Conservation (phyloP, 2,797 vertebrate species). For the Clamator glandarius region DNA sequence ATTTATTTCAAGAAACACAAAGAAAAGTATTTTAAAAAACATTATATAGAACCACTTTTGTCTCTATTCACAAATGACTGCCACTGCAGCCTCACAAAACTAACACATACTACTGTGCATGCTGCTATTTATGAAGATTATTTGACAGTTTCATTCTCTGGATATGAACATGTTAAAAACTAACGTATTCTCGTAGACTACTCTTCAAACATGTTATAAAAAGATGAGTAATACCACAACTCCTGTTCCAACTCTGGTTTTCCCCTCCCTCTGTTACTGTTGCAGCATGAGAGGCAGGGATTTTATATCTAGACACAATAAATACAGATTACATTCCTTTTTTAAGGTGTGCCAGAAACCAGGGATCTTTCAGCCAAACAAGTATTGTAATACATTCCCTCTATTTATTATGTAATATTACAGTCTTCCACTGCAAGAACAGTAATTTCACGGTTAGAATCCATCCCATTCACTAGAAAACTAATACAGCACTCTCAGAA, state of each 20-base stretch:
- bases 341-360: slow-evolving; percentile 78
- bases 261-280: slow-evolving; percentile 40
- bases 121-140: neutral
- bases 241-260: neutral
- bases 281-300: slow-evolving; percentile 36
- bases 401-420: slow-evolving; percentile 47
- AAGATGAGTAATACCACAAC: slow-evolving; percentile 71
- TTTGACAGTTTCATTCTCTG: slow-evolving; percentile 19
- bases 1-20: neutral
- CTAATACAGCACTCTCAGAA: neutral
- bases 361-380: slow-evolving; percentile 27
- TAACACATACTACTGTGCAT: neutral
- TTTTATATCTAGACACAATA: slow-evolving; percentile 40
- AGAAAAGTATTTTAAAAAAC: neutral
- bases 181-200: slow-evolving; percentile 45
- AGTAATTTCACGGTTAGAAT: slow-evolving; percentile 24
- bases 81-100: neutral
- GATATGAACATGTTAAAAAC: slow-evolving; percentile 52
- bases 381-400: slow-evolving; percentile 47
- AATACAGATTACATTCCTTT: slow-evolving; percentile 75
- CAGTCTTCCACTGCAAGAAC: slow-evolving; percentile 14
- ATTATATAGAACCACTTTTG: neutral
- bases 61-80: neutral
- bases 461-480: slow-evolving; percentile 18
- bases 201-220: slow-evolving; percentile 13